These are phyloP conservation scores for Cervus canadensis DNA, from an alignment of 2,113 vertebrate genomes.

Conservation along the genomic window DNA sequence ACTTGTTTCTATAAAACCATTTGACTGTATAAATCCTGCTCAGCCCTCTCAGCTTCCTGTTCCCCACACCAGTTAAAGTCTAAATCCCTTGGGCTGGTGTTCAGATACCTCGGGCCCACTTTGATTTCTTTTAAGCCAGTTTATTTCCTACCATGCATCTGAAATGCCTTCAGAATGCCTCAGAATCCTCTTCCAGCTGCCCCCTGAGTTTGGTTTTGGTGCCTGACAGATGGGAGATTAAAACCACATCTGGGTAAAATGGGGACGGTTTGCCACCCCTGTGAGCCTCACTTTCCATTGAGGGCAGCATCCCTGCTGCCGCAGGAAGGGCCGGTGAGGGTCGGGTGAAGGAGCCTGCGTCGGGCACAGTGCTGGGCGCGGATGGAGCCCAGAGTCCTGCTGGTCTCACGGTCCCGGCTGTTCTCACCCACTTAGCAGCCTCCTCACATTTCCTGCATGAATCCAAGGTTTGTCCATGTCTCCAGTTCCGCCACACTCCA, in stretches of 20 bases:
- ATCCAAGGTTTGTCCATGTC: rapidly evolving
- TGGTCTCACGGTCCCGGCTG: rapidly evolving
- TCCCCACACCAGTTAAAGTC: no score
- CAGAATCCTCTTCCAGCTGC: background rate
- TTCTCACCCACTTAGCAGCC: background rate
- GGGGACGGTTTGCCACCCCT: background rate
- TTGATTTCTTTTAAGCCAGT: background rate
- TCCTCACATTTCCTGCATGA: background rate
- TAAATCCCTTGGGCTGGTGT: background rate
- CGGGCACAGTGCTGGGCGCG: rapidly evolving
- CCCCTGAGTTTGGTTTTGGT: background rate
- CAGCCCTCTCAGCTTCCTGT: no score
- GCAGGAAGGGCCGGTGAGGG: background rate
- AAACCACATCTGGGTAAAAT: background rate
- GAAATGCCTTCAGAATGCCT: background rate
- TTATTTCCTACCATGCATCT: background rate
- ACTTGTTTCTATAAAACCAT: background rate
- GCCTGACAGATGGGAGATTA: background rate
- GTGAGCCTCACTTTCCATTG: background rate
- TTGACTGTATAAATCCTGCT: background rate
- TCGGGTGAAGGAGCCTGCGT: rapidly evolving
- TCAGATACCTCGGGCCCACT: background rate
- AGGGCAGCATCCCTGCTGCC: rapidly evolving
- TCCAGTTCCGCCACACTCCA: rapidly evolving
- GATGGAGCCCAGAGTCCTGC: rapidly evolving